Base-by-base conservation (phyloP, 2,797 vertebrate genomes). In the Silurus aristotelis region DNA sequence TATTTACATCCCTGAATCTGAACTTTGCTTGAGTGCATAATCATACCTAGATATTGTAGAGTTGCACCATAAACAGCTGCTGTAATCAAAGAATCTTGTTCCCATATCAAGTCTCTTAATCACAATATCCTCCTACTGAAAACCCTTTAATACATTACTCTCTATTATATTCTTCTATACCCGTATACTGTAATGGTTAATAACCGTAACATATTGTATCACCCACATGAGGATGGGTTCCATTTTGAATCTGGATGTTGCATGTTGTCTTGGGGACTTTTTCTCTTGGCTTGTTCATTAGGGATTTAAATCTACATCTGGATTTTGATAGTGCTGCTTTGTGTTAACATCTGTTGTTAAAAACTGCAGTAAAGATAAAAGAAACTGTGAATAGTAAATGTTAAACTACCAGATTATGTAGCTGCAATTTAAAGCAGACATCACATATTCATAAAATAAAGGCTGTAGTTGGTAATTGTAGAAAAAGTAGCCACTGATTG, bases 401-500 rank as follows among this genome's bases (percentile, higher is more conserved):
- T 27, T 81, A 67, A 68, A 55, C 63, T 67, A 20, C 17, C 46
- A 31, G 48, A 31, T 22, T 20, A 81, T 68, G 25, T 55, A 31
- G 63, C 79, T 81, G 46, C 46, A 31, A 56, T 67, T 55, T 55
- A 31, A 14, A 55, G 46, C 14, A 15, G 67, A 20, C 68, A 46
- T 73, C 38, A 48, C 67, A n/a, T 64, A 76, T 31, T 75, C 25
- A 56, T 52, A 78, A 61, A 43, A 60, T 79, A 31, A 17, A 81
- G 63, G 20, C 27, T 67, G 46, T 20, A 12, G 12, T 31, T 13
- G 20, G 63, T 67, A 55, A 81, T 68, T 81, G 79, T 67, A 10
- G 63, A 80, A 67, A 80, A 67, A 31, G 46, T 79, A 85, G 43
- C 78, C 60, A 56, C 73, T 84, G 83, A 84, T 85, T 85, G 78